A percentile compares a stretch with the other conserved stretches of the same genome.
phyloP scores from a whole-genome alignment of 2,888 invertebrate species.

The Eutolmus rufibarbis region DNA sequence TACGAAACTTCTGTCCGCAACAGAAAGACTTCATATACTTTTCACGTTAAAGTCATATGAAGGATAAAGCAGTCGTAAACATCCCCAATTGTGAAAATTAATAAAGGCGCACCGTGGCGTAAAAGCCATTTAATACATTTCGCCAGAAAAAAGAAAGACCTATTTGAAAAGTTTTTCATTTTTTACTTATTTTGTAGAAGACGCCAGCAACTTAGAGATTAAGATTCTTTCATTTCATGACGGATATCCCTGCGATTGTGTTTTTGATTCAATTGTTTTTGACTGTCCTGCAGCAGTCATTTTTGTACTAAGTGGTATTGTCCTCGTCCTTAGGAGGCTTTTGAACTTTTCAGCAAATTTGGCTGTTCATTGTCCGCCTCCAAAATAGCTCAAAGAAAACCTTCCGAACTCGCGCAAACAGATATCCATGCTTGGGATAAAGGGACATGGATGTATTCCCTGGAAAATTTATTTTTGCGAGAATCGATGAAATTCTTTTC shows the following conservation, averaged over 20 bases:
- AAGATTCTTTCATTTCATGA: neutral
- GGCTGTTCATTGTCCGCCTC: neutral
- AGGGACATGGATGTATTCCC: neutral
- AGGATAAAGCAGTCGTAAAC: neutral
- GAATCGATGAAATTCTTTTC: neutral
- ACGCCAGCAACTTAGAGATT: neutral
- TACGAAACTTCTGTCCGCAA: neutral
- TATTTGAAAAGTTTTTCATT: neutral
- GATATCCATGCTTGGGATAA: neutral
- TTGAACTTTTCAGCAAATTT: neutral
- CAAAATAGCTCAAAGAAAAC: neutral
- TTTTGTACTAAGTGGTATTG: neutral
- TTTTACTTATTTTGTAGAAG: neutral
- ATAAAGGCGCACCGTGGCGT: neutral
- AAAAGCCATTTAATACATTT: neutral
- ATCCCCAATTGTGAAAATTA: neutral
- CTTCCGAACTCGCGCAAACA: neutral
- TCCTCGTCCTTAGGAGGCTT: neutral
- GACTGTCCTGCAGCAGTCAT: neutral
- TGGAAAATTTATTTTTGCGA: neutral
- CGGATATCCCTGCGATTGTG: neutral
- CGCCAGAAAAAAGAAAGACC: neutral
- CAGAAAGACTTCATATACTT: neutral
- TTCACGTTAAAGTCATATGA: neutral
- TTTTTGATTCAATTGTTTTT: neutral